These are phyloP conservation scores for Globicephala melas DNA, from an alignment of 2,113 vertebrate genomes.

Conservation along the genomic window DNA sequence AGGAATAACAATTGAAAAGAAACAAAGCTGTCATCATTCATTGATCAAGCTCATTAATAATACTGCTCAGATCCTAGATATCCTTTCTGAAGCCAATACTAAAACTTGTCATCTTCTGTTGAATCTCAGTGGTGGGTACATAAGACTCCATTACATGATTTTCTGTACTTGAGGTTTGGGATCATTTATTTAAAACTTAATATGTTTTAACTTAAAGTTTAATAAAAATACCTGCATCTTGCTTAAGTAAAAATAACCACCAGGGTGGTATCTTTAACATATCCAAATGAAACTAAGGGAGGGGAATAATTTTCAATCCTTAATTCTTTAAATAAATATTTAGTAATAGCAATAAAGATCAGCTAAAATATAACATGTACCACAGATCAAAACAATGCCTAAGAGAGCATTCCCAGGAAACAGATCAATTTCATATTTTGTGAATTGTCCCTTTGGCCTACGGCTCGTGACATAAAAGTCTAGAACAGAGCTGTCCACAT, in stretches of 20 bases:
- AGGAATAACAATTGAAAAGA: not conserved
- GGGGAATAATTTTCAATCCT: not conserved
- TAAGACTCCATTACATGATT: not conserved
- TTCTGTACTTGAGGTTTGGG: not conserved
- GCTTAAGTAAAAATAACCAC: not conserved
- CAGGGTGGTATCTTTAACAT: not conserved
- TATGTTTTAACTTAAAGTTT: not conserved
- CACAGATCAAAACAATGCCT: not conserved
- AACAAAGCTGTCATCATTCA: not conserved
- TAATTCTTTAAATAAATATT: not conserved
- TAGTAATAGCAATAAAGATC: not conserved
- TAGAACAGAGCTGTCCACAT: not conserved
- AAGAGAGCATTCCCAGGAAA: not conserved
- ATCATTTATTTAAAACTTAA: constrained; percentile 2
- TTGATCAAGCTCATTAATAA: not conserved
- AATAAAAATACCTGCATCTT: not conserved
- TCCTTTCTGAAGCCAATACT: not conserved
- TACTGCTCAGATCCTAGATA: not conserved
- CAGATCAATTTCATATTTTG: not conserved
- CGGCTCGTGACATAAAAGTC: not conserved
- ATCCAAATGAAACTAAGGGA: not conserved
- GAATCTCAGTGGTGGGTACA: not conserved
- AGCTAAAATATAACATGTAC: not conserved
- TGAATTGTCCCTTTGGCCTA: not conserved
- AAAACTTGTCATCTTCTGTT: not conserved